Conservation (phyloP, 2,888 invertebrate species). For the Phytoseiulus persimilis region DNA sequence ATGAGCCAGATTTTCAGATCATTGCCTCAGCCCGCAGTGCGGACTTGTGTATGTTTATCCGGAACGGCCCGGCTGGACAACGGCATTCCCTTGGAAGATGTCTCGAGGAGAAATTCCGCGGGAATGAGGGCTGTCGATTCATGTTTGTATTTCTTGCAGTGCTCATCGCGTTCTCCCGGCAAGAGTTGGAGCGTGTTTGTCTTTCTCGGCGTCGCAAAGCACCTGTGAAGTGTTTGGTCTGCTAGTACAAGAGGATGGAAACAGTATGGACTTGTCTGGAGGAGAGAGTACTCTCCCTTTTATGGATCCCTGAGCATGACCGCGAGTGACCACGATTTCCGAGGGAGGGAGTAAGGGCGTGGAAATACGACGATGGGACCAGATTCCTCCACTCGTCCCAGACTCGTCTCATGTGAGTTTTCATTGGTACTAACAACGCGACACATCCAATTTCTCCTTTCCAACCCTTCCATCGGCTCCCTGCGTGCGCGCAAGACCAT, state of each 20-base stretch:
- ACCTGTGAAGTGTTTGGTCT: constrained; percentile 31
- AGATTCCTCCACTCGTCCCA: no score
- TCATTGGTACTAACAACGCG: no score
- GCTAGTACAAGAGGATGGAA: neutral
- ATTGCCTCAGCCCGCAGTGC: no score
- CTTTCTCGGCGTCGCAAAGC: constrained; percentile 10
- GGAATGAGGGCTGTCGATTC: neutral
- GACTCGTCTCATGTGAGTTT: no score
- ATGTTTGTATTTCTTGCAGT: neutral
- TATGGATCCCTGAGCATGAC: neutral
- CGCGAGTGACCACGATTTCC: neutral
- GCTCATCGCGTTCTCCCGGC: neutral
- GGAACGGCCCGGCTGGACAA: neutral
- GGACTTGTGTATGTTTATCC: no score
- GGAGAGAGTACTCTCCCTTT: neutral
- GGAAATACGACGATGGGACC: no score
- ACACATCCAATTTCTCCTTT: no score
- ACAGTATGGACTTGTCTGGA: neutral
- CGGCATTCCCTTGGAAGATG: neutral
- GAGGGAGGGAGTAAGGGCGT: no score
- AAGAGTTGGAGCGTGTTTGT: neutral
- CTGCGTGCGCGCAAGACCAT: no score
- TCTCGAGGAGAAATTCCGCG: neutral
- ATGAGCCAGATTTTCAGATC: no score
- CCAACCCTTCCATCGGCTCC: no score